Evolutionary conservation across 2,797 vertebrate species (phyloP), one percentile per base, ranked within the genome.

Genomic region (Tokudaia muenninki): DNA sequence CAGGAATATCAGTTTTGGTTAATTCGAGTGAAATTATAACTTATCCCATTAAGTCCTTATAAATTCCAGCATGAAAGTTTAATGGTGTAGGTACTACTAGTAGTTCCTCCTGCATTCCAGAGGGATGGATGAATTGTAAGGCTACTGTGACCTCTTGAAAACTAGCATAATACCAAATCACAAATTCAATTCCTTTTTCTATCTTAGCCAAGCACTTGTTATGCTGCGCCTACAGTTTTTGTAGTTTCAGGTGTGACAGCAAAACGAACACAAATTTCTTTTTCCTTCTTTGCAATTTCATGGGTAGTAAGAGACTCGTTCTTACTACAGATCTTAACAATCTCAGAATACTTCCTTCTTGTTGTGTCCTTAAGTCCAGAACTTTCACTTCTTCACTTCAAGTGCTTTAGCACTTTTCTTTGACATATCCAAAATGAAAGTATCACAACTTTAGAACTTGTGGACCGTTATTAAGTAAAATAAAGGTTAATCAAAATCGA

Each of bases 11-110:
- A 75, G 11, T 75, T 57, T 88, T 75, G 90, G 26, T 93, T 55
- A 91, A 59, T 59, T 34, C 12, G 31, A n/a, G 9, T 93, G 57
- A 88, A 94, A 59, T 37, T 93, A 55, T 59, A 95, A 81, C 59
- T 41, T 50, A 70, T 94, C 11, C 74, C 63, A 52, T 91, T 72
- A 86, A 44, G 44, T 14, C 22, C 19, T 88, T 91, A 74, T 8
- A 91, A 78, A 91, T 79, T 91, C 24, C 29, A 41, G 19, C 31
- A n/a, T 83, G 84, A 65, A 84, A 24, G 7, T 93, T 72, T 93
- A 87, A 88, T 70, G 22, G n/a, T 78, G 21, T 93, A 91, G 91
- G 83, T 72, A 41, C 16, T 41, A 41, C 41, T 41, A 57, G 8
- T 70, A 12, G 9, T 79, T 86, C 47, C 31, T 31, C 26, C 13